A percentile compares a stretch with the other conserved stretches of the same genome.
These are phyloP conservation scores for Orius laevigatus DNA, from an alignment of 1,140 invertebrate species.

Conservation along the genomic window DNA sequence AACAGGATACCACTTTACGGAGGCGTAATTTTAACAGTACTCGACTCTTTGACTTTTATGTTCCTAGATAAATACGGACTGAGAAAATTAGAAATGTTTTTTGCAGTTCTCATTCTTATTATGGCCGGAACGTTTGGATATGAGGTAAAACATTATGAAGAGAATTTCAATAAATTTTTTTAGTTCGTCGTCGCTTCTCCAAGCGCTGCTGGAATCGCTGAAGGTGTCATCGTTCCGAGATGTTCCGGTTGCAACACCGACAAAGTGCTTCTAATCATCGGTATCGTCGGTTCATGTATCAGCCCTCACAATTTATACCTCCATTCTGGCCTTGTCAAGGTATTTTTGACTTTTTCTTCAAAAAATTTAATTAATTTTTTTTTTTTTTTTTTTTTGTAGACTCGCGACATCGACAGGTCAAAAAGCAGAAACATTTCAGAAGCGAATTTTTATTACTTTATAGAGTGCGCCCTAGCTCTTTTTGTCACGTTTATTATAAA, in stretches of 20 bases:
- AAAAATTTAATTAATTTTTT: not conserved
- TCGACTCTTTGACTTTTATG: constrained; percentile 87
- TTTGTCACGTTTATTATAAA: constrained; percentile 80
- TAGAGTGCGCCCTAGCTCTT: constrained; percentile 67
- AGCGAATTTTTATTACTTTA: constrained; percentile 78
- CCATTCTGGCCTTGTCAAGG: constrained; percentile 84
- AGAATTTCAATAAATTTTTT: constrained; percentile 16
- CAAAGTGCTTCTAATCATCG: constrained; percentile 66
- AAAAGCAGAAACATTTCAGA: constrained; percentile 55
- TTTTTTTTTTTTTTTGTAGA: constrained; percentile 34
- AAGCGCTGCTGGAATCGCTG: constrained; percentile 48
- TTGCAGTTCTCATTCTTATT: constrained; percentile 63
- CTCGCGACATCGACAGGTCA: constrained; percentile 60
- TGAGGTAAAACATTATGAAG: constrained; percentile 39
- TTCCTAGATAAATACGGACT: constrained; percentile 83
- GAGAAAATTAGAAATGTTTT: constrained; percentile 75
- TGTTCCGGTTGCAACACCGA: constrained; percentile 51
- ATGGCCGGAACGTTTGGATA: constrained; percentile 88
- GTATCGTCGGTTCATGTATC: constrained; percentile 82
- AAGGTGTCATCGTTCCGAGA: constrained; percentile 71
- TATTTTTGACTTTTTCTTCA: constrained; percentile 27
- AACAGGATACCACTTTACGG: constrained; percentile 67
- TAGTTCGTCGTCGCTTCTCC: constrained; percentile 62
- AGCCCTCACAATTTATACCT: constrained; percentile 95
- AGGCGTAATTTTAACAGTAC: constrained; percentile 74